phyloP scores from a whole-genome alignment of 1,140 invertebrate genomes.

The Trachymyrmex septentrionalis region DNA sequence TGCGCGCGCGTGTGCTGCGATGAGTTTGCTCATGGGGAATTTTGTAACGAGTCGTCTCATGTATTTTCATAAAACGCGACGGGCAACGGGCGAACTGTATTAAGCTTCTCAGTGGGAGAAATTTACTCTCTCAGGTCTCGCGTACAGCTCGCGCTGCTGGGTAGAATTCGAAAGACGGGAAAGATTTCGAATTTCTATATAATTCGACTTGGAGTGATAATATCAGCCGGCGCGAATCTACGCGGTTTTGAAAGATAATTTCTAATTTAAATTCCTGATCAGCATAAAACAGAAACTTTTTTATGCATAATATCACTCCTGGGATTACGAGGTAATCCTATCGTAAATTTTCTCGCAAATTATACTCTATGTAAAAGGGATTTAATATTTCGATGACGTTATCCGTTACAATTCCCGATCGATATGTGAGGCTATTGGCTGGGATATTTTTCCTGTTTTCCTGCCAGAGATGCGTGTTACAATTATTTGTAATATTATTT shows the following conservation, averaged over 20 bases:
- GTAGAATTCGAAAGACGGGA: background rate
- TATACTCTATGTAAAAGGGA: slow-evolving; percentile 33
- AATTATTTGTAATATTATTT: slow-evolving; percentile 18
- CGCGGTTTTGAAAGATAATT: slow-evolving; percentile 41
- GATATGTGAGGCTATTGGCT: background rate
- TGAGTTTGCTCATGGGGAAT: slow-evolving; percentile 6
- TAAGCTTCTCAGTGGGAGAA: background rate
- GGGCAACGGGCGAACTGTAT: background rate
- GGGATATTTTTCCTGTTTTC: background rate
- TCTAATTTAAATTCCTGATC: slow-evolving; percentile 46
- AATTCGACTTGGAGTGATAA: slow-evolving; percentile 10
- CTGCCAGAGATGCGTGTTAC: background rate
- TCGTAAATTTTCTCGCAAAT: slow-evolving; percentile 52
- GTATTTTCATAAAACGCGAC: slow-evolving; percentile 24
- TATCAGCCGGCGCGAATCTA: background rate
- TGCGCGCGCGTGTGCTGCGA: background rate
- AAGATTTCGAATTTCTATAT: slow-evolving; percentile 41
- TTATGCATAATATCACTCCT: slow-evolving; percentile 31
- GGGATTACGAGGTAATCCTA: slow-evolving; percentile 37
- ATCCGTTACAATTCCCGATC: slow-evolving; percentile 6
- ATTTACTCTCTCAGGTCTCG: slow-evolving; percentile 18
- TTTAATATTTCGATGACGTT: slow-evolving; percentile 46
- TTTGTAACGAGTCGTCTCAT: slow-evolving; percentile 22
- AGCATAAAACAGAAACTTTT: slow-evolving; percentile 45
- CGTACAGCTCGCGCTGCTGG: background rate